Percentiles rank a stretch among this genome's conserved stretches.
These are phyloP conservation scores for Chalcosyrphus nemorum DNA, from an alignment of 2,888 invertebrate species.

Conservation along the genomic window DNA sequence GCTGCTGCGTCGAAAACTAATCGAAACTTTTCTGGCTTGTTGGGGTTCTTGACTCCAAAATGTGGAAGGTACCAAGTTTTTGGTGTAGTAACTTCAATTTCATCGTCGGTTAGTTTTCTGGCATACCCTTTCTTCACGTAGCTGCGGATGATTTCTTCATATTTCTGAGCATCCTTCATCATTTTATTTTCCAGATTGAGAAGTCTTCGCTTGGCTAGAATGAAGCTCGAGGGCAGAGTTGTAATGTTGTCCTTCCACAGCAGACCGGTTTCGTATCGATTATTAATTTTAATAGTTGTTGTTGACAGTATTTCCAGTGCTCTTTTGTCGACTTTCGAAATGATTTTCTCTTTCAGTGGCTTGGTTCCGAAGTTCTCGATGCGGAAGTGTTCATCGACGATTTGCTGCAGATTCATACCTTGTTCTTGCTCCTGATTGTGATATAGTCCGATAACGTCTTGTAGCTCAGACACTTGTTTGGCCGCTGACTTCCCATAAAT, in stretches of 20 bases:
- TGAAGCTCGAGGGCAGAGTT: constrained; percentile 41
- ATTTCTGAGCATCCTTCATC: constrained; percentile 27
- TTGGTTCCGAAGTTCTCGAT: no score
- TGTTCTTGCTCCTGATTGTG: no score
- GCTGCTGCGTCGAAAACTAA: constrained; percentile 77
- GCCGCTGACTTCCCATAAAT: no score
- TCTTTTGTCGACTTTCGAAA: no score
- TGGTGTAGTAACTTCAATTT: not conserved
- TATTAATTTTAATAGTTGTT: not conserved
- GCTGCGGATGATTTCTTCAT: constrained; percentile 30
- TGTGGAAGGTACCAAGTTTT: constrained; percentile 75
- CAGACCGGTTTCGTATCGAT: constrained; percentile 7
- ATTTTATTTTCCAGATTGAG: constrained; percentile 45
- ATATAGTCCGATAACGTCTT: no score
- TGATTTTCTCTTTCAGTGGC: no score
- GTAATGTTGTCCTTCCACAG: constrained; percentile 47
- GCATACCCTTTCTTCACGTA: constrained; percentile 50
- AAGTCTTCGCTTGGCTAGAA: constrained; percentile 39
- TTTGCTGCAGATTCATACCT: no score
- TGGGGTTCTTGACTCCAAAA: constrained; percentile 69
- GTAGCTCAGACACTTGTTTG: no score
- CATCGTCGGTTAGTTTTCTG: constrained; percentile 30
- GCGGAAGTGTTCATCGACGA: not conserved
- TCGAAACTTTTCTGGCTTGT: constrained; percentile 75
- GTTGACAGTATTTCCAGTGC: not conserved